Base-by-base conservation (phyloP, 2,797 vertebrate genomes). In the Tinamus major region DNA sequence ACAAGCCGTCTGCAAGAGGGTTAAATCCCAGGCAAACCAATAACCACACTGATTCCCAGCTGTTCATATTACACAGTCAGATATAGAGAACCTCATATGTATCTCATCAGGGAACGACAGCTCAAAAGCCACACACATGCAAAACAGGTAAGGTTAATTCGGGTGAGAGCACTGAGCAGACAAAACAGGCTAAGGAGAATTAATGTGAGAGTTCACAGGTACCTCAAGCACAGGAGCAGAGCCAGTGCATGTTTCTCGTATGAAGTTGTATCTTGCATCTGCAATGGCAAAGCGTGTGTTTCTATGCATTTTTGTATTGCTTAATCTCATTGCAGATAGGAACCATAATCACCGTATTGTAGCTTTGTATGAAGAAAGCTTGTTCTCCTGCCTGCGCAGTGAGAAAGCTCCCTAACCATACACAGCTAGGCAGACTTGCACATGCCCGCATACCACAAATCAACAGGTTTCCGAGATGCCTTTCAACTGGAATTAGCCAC, bases 401-500 rank as follows among this genome's bases (percentile, higher is more conserved):
- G 53, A 83, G 62, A 85, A 80, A 93, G 68, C 56, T 77, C 31
- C 56, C 46, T 49, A 87, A 48, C 59, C 69, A 48, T 31, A 46
- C n/a, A 44, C 44, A 74, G 46, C 37, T 8, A 18, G 63, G 79
- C 70, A 79, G 59, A 82, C 23, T 70, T 67, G 48, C 71, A 42
- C 20, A 39, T 70, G 56, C 35, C n/a, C 55, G 67, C 46, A 56
- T 18, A 51, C 9, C 61, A 53, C 39, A 26, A 63, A 89, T 63
- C 75, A 67, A 77, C 39, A 95, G 78, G 71, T 87, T 89, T 90
- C 46, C 82, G 51, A 63, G 39, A 63, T 6, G 48, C 51, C 48
- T 84, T 90, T 84, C 79, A 81, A 51, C 5, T 18, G 51, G 51
- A 70, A 61, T 74, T 79, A 87, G 63, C 26, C 46, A 26, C 35